These are phyloP conservation scores for Acanthisitta chloris DNA, from an alignment of 2,113 vertebrate species.

Conservation along the genomic window DNA sequence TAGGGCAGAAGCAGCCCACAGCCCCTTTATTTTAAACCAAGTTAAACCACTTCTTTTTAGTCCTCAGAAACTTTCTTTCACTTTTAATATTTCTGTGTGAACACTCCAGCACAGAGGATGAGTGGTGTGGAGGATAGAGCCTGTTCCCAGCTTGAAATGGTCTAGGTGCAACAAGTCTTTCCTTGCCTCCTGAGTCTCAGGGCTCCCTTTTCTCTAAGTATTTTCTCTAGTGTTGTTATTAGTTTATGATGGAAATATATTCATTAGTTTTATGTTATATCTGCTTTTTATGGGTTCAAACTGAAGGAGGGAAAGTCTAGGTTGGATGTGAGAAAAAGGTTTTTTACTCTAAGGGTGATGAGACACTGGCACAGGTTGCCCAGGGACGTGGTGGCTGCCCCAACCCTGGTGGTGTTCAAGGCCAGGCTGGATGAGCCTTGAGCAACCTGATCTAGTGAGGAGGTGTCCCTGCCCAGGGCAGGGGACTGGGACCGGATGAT, in stretches of 20 bases:
- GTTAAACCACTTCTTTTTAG: not conserved
- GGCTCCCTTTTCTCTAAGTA: not conserved
- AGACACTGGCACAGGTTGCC: too few species aligned
- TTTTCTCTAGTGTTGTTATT: not conserved
- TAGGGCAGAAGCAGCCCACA: conserved; percentile 34
- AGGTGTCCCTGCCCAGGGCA: too few species aligned
- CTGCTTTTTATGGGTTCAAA: not conserved
- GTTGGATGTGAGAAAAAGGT: too few species aligned
- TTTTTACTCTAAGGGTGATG: too few species aligned
- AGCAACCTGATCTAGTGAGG: too few species aligned
- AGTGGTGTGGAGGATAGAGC: not conserved
- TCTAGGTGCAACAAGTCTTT: not conserved
- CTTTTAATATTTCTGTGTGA: not conserved
- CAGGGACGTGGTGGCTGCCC: too few species aligned
- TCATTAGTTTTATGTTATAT: not conserved
- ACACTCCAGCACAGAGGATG: not conserved
- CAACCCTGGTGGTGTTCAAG: too few species aligned
- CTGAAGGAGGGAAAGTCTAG: too few species aligned
- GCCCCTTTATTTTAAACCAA: conserved; percentile 38
- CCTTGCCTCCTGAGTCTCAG: not conserved
- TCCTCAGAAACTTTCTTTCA: conserved; percentile 13
- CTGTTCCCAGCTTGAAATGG: not conserved
- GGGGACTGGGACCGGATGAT: too few species aligned
- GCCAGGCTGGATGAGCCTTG: too few species aligned
- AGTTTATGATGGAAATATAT: not conserved